Percentiles rank a stretch among this genome's conserved stretches.
These are phyloP conservation scores for Cephus pygmeus DNA, from an alignment of 2,888 invertebrate genomes.

Conservation along the genomic window DNA sequence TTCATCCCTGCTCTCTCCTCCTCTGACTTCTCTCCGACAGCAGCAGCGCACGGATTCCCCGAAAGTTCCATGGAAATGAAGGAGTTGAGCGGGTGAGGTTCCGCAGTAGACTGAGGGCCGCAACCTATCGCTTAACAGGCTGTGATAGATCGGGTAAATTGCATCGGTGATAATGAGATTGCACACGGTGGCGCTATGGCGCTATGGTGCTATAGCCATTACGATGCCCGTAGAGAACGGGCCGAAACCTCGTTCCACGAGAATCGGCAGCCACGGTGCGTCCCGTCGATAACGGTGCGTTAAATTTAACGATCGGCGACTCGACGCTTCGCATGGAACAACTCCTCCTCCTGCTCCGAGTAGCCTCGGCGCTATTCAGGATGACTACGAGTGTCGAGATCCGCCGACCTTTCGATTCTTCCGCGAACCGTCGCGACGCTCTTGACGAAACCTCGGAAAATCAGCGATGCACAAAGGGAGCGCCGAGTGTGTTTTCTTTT, in stretches of 20 bases:
- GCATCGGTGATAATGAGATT: slow-evolving; percentile 66
- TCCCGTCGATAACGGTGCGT: slow-evolving; percentile 15
- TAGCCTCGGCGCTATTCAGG: too few species aligned
- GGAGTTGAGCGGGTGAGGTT: too few species aligned
- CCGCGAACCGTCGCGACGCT: too few species aligned
- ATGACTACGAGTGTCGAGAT: too few species aligned
- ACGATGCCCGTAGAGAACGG: slow-evolving; percentile 52
- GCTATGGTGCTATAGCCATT: slow-evolving; percentile 62
- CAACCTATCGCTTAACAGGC: slow-evolving; percentile 64
- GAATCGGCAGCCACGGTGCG: slow-evolving; percentile 2
- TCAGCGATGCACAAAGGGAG: neutral
- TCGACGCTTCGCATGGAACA: too few species aligned
- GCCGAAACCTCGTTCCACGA: slow-evolving; percentile 30
- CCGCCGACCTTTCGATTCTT: too few species aligned
- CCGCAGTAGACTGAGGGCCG: neutral
- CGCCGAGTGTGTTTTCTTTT: neutral
- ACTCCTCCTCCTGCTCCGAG: too few species aligned
- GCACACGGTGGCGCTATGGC: slow-evolving; percentile 58
- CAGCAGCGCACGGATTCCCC: neutral
- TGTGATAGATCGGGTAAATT: slow-evolving; percentile 67
- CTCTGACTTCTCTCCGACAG: neutral
- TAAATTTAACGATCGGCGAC: slow-evolving; percentile 13
- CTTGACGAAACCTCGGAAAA: neutral
- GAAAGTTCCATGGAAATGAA: too few species aligned
- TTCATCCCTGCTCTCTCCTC: neutral